Conservation (phyloP, 2,888 invertebrate species). For the Marronus borbonicus region DNA sequence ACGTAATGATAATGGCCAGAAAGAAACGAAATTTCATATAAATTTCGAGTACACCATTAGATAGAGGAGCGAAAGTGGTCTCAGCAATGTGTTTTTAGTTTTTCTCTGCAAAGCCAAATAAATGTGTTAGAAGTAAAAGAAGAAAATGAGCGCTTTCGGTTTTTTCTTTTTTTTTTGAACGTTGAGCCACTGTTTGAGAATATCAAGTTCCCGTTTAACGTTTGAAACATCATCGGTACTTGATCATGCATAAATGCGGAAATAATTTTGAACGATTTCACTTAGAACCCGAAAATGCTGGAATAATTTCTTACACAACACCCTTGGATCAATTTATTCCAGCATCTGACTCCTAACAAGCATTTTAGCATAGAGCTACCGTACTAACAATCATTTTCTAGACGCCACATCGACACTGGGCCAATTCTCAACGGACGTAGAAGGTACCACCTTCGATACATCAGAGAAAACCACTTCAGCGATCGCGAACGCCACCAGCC, state of each 20-base stretch:
- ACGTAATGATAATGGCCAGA: no score
- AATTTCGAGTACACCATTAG: no score
- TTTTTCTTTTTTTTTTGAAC: no score
- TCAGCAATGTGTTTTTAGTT: no score
- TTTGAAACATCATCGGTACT: neutral
- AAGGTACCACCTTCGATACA: constrained; percentile 38
- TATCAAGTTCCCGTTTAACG: no score
- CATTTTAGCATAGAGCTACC: no score
- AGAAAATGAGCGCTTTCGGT: no score
- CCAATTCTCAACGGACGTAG: constrained; percentile 35
- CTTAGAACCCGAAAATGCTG: neutral
- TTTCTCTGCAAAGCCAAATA: no score
- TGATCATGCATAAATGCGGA: neutral
- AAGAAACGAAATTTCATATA: no score
- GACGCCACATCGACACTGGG: constrained; percentile 30
- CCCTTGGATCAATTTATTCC: neutral
- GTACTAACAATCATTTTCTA: neutral
- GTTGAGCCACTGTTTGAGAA: no score
- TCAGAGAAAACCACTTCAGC: constrained; percentile 31
- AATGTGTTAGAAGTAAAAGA: no score
- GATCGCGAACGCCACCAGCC: constrained; percentile 10
- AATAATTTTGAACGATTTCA: constrained; percentile 1
- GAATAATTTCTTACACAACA: neutral
- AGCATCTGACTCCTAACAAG: neutral
- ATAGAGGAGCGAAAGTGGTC: no score